Evolutionary conservation across 2,113 vertebrate genomes (phyloP), one percentile per base, ranked within the genome.

Genomic region (Irena cyanogastra): DNA sequence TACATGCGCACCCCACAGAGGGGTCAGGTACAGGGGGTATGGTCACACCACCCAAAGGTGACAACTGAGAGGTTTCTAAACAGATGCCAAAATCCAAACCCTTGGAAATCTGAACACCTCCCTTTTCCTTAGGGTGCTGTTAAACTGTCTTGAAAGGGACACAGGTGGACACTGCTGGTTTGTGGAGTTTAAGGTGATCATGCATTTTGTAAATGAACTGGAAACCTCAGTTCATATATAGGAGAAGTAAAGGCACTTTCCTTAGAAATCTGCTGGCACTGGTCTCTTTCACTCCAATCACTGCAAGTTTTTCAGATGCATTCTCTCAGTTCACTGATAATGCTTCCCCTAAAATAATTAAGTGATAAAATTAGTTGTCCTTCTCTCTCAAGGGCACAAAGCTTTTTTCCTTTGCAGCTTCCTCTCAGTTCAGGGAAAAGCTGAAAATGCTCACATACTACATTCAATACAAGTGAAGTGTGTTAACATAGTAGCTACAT

Each of bases 331-430:
- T 84, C 53, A 82, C 60, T 61, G 75, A 88, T 83, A 91, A 93
- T 49, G 41, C 53, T 90, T 93, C 68, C 70, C 61, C 60, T 69
- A 54, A 94, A 94, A 87, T 69, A 95, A 92, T 88, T 85, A 94
- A 37, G 45, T 52, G 75, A 79, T 71, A 90, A 95, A 89, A 94
- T 85, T 82, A 93, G 61, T 82, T 72, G 87, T 49, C 87, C 57
- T 92, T 66, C 78, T 84, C 33, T 84, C 61, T 89, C 81, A 95
- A 95, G 90, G 92, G 22, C 65, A 96, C 4, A 64, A 91, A 75
- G 64, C 14, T 41, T 89, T 89, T 44, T 35, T 81, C 50, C 45
- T 83, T 84, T 78, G 52, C 57, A 93, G 30, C 28, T 82, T 70
- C 60, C 47, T 35, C 53, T 31, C 41, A 56, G 42, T 66, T 78